Conservation (phyloP, 2,797 vertebrate species). For the Gephyroberyx darwinii region DNA sequence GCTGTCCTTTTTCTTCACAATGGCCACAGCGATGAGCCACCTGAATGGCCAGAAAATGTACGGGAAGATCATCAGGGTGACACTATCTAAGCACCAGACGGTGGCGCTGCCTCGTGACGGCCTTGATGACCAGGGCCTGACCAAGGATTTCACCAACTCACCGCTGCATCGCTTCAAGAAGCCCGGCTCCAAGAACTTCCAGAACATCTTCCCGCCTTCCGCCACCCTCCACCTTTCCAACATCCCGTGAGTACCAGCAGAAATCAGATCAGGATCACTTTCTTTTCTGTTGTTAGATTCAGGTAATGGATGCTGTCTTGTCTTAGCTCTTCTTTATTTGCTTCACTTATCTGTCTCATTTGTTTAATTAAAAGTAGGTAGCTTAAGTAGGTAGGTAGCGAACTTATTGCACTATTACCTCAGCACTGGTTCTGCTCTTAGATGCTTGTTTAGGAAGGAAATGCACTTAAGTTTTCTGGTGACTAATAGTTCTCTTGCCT, state of each 20-base stretch:
- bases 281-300: neutral
- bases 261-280: neutral
- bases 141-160: conserved; percentile 96
- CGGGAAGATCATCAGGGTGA: conserved; percentile 96
- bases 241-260: conserved; percentile 89
- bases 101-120: conserved; percentile 96
- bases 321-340: no score
- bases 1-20: neutral
- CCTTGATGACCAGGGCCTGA: conserved; percentile 95
- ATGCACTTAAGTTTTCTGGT: no score
- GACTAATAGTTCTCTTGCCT: no score
- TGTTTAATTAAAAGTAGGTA: no score
- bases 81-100: conserved; percentile 95
- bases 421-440: no score
- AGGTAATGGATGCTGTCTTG: no score
- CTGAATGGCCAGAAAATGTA: conserved; percentile 98
- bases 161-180: conserved; percentile 98
- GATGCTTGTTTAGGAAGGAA: no score
- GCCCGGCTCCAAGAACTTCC: conserved; percentile 97
- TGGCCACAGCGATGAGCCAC: conserved; percentile 92
- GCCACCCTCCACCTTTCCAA: conserved; percentile 97
- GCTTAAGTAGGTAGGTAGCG: no score
- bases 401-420: no score
- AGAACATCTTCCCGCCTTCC: conserved; percentile 97
- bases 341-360: no score